Conservation (phyloP, 2,113 vertebrate genomes). For the Dicrurus megarhynchus region DNA sequence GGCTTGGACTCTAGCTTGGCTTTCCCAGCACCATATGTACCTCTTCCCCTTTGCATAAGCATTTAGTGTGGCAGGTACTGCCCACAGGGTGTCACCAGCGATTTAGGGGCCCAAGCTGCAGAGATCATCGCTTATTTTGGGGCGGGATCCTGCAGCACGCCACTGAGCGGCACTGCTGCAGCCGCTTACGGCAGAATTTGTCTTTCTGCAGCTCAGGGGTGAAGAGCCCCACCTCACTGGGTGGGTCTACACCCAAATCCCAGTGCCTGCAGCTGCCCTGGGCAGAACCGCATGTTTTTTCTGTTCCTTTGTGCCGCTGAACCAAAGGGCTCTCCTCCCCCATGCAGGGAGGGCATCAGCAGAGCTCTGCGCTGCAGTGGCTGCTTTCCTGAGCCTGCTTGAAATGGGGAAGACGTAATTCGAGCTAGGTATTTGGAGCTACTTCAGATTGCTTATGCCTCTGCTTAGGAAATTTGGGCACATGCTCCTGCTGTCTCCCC, state of each 20-base stretch:
- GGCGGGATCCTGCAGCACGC: not conserved
- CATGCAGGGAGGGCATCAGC: not conserved
- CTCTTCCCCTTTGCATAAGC: not conserved
- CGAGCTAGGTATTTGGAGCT: not conserved
- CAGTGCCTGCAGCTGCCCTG: not conserved
- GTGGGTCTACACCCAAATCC: not conserved
- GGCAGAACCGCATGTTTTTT: rapidly evolving
- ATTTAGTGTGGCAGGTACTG: not conserved
- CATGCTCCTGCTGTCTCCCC: not conserved
- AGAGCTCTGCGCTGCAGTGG: not conserved
- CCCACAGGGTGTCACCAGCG: not conserved
- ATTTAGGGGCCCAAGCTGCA: not conserved
- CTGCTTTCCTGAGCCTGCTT: not conserved
- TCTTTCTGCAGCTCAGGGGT: not conserved
- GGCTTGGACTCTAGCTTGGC: not conserved
- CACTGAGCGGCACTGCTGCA: not conserved
- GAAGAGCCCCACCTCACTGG: not conserved
- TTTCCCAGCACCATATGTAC: not conserved
- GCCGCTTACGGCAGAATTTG: not conserved
- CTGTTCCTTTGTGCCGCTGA: not conserved
- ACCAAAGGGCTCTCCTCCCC: rapidly evolving
- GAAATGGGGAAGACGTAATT: rapidly evolving
- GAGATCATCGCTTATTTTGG: not conserved
- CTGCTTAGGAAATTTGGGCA: not conserved
- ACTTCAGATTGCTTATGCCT: not conserved